Base-by-base conservation (phyloP, 2,888 invertebrate species). In the Meteorus colon region DNA sequence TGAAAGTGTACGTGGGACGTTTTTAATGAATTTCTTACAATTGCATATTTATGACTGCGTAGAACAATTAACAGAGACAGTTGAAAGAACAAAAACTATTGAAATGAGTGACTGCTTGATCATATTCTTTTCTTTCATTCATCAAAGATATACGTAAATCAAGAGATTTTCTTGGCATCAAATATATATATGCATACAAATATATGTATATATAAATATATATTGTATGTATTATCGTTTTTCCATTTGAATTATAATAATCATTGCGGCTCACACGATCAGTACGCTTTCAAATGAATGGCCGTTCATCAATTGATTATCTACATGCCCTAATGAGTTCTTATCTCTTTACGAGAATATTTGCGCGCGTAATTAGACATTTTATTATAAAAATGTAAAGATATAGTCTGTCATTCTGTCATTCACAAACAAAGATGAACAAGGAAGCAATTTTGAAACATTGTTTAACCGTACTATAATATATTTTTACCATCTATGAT, bases 1-100 rank as follows among this genome's bases (percentile, higher is more conserved):
- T 81, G 78, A 80, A 81, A 84, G 85, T 85, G 84, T 85, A 84
- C 85, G 86, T 86, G 88, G 88, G 86, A 86, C 85, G 88, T 88
- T 88, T 88, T 88, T 87, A 88, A 83, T 84, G 68, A 84, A 86
- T 88, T 89, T 89, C 88, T 88, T 89, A 89, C 88, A 85, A 87
- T 88, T 87, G 87, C 89, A 89, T 89, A 89, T 87, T 87, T 85
- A 84, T 82, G 81, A 84, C 81, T 81, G 79, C 82, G 84, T 83
- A 81, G 79, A 78, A 45, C 45, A 41, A 71, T 72, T 72, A 62
- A 73, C 34, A 73, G 72, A 55, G 69, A 73, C 78, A 81, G 75
- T 45, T 79, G 76, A 75, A 73, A 74, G 45, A 72, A 72, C 65
- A 69, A 76, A 81, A 79, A 63, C 62, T 31, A 74, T 68, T 68